Conservation (phyloP, 2,113 vertebrate genomes). For the Rhinolophus ferrumequinum region DNA sequence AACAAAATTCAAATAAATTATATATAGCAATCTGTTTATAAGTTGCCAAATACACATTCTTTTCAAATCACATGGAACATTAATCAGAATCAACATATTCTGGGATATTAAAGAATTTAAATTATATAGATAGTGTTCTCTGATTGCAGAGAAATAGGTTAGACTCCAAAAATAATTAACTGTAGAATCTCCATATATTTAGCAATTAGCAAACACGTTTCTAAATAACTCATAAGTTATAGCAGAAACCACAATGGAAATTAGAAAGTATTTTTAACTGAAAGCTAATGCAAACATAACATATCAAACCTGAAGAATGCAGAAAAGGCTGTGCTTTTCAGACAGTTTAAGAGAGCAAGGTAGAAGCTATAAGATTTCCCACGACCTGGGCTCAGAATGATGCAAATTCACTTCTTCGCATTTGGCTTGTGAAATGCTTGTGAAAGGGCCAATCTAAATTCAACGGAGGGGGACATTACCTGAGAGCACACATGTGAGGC, state of each 20-base stretch:
- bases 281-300: not conserved
- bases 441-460: not conserved
- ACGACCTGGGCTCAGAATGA: not conserved
- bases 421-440: not conserved
- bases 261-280: slow-evolving; percentile 7
- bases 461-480: not conserved
- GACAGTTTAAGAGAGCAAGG: too few relatives aligned
- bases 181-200: not conserved
- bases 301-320: not conserved
- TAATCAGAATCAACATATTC: not conserved
- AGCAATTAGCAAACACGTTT: not conserved
- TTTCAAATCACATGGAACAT: not conserved
- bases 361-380: not conserved
- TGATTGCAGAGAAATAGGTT: not conserved
- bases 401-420: not conserved
- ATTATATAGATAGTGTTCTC: not conserved
- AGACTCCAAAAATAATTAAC: not conserved
- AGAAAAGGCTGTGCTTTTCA: not conserved
- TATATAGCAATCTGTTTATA: not conserved
- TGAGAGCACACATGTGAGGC: not conserved
- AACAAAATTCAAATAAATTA: not conserved
- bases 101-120: not conserved
- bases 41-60: not conserved
- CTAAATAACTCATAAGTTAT: not conserved
- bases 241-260: not conserved